Percentiles rank a stretch among this genome's conserved stretches.
phyloP scores from a whole-genome alignment of 2,113 vertebrate species.

The Cololabis saira region DNA sequence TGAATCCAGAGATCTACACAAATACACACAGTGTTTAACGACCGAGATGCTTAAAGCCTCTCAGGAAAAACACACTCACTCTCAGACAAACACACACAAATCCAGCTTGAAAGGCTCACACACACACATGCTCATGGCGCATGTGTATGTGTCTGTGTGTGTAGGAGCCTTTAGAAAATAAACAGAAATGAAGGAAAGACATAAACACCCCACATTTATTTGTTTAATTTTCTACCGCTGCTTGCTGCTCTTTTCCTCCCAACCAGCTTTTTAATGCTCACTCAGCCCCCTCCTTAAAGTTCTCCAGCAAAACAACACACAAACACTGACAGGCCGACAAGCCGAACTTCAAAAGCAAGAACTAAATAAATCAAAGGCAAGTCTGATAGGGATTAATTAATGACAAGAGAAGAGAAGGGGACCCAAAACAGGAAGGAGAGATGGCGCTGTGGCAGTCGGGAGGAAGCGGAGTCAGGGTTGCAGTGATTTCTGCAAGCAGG shows the following conservation, averaged over 20 bases:
- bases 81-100: slow-evolving; percentile 45
- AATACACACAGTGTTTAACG: slow-evolving; percentile 54
- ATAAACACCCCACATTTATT: slow-evolving; percentile 33
- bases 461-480: slow-evolving; percentile 53
- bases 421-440: slow-evolving; percentile 50
- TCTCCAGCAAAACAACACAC: slow-evolving; percentile 39
- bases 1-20: slow-evolving; percentile 58
- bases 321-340: slow-evolving; percentile 62
- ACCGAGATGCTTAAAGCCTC: slow-evolving; percentile 37
- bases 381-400: slow-evolving; percentile 71
- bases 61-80: slow-evolving; percentile 41
- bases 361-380: slow-evolving; percentile 73
- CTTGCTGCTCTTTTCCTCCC: slow-evolving; percentile 32
- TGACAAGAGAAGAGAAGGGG: slow-evolving; percentile 55
- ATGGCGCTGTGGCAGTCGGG: slow-evolving; percentile 21
- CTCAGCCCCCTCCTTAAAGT: slow-evolving; percentile 14
- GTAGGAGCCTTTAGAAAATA: slow-evolving; percentile 31
- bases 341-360: slow-evolving; percentile 73
- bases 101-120: slow-evolving; percentile 41
- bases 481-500: slow-evolving; percentile 38
- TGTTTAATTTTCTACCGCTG: slow-evolving; percentile 44
- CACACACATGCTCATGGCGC: slow-evolving; percentile 15
- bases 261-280: slow-evolving; percentile 3
- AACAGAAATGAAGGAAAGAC: slow-evolving; percentile 54
- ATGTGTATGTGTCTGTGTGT: not conserved